Conservation (phyloP, 2,113 vertebrate species). For the Microtus ochrogaster region DNA sequence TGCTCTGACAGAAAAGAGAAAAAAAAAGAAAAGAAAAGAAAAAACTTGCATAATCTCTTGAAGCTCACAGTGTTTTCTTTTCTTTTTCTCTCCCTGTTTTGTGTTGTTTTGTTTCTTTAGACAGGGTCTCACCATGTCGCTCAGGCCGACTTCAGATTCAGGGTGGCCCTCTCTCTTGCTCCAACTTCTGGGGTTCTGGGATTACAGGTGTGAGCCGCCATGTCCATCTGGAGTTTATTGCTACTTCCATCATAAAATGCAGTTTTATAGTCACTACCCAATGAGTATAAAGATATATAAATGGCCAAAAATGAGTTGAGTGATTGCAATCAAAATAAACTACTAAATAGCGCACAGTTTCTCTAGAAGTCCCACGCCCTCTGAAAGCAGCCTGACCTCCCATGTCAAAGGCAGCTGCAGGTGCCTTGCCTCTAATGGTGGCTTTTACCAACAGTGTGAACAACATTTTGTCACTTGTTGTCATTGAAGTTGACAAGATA, state of each 20-base stretch:
- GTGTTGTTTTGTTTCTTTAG: background rate
- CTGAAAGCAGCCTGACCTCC: background rate
- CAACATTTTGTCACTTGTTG: background rate
- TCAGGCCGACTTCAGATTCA: background rate
- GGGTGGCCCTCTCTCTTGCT: background rate
- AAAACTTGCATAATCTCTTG: background rate
- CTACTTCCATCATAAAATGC: background rate
- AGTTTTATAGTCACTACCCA: background rate
- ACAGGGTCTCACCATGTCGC: background rate
- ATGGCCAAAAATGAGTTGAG: background rate
- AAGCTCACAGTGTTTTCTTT: background rate
- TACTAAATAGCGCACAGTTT: background rate
- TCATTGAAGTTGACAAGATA: background rate
- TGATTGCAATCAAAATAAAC: background rate
- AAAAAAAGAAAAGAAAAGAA: too few species aligned
- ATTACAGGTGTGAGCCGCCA: background rate
- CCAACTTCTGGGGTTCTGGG: background rate
- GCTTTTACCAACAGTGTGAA: background rate
- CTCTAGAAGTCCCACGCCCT: background rate
- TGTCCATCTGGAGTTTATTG: background rate
- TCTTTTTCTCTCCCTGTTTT: background rate
- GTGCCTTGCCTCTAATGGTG: background rate
- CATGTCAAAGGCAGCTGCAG: background rate
- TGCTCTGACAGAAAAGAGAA: background rate
- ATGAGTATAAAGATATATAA: background rate